Conservation (phyloP, 2,113 vertebrate species). For the Lamprologus sp. region DNA sequence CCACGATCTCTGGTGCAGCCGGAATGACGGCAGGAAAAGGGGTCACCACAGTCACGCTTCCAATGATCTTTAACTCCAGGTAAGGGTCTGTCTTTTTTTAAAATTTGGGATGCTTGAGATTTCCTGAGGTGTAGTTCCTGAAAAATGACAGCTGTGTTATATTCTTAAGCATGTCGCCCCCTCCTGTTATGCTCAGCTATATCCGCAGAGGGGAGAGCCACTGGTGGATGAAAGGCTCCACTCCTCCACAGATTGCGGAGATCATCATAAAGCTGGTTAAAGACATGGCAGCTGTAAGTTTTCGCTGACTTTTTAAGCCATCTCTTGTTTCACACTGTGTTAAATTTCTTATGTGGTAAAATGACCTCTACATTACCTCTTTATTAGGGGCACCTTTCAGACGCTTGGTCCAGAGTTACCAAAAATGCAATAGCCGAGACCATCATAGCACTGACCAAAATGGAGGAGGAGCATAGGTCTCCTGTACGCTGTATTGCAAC, state of each 20-base stretch:
- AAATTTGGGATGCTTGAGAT: not conserved
- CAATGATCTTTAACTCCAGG: conserved; percentile 99
- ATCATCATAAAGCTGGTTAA: conserved; percentile 98
- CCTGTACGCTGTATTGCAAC: conserved; percentile 95
- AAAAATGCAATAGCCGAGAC: conserved; percentile 99
- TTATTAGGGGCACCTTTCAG: conserved; percentile 92
- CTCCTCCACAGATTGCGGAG: conserved; percentile 95
- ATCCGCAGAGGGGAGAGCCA: conserved; percentile 95
- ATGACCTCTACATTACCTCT: not conserved
- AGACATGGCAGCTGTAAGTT: conserved; percentile 97
- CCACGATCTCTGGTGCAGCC: conserved; percentile 87
- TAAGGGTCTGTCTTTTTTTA: conserved; percentile 24
- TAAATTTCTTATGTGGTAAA: not conserved
- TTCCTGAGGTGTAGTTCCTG: not conserved
- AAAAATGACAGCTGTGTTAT: not conserved
- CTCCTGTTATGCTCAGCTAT: conserved; percentile 72
- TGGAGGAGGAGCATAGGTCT: conserved; percentile 96
- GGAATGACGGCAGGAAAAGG: conserved; percentile 92
- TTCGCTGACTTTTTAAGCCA: not conserved
- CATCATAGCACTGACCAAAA: conserved; percentile 98
- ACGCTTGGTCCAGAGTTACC: conserved; percentile 96
- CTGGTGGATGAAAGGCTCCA: conserved; percentile 99
- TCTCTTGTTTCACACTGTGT: not conserved
- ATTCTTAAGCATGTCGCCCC: not conserved
- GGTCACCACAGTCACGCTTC: conserved; percentile 95